Base-by-base conservation (phyloP, 1,140 invertebrate species). In the Aricia agestis region DNA sequence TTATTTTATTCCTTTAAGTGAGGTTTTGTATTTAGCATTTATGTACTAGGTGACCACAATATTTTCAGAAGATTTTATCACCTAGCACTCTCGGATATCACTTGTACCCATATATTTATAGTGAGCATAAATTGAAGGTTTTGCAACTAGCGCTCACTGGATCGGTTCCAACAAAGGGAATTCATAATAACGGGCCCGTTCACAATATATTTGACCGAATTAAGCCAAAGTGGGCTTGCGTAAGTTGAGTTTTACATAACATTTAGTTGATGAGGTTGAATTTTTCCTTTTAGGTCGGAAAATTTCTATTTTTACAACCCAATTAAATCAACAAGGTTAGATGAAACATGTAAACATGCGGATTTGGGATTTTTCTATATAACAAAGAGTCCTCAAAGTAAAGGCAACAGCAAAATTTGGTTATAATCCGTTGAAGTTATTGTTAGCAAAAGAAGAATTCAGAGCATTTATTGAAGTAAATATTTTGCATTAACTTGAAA, bases 161-260 rank as follows among this genome's bases (percentile, higher is more conserved):
- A 63, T 63, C 59, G 19, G 59, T 63, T 63, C 59, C 59, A 63
- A 63, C 59, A 63, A 63, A 63, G 59, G 59, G 59, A 63, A 63
- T 11, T 63, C 59, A 63, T 63, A 59, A 59, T 59, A 31, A 19
- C 19, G 59, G 59, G 17, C 36, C 45, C 4, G 59, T 17, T 63
- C 59, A 19, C 59, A 63, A 25, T 63, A 19, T 63, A 19, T 63
- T 13, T 63, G 17, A 11, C 18, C 10, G 59, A 63, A 63, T 63
- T 63, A 63, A 63, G 18, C 59, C 18, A 25, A 63, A 19, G n/a
- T 63, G 59, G 18, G 59, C 6, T 25, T 25, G 59, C 17, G 59
- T 63, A 63, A 52, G 45, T 52, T 52, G 45, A 11, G 10, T 52
- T 52, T 52, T 52, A 52, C 45, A 52, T 52, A 52, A 52, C 13